Conservation (phyloP, 2,113 vertebrate genomes). For the Pristiophorus japonicus region DNA sequence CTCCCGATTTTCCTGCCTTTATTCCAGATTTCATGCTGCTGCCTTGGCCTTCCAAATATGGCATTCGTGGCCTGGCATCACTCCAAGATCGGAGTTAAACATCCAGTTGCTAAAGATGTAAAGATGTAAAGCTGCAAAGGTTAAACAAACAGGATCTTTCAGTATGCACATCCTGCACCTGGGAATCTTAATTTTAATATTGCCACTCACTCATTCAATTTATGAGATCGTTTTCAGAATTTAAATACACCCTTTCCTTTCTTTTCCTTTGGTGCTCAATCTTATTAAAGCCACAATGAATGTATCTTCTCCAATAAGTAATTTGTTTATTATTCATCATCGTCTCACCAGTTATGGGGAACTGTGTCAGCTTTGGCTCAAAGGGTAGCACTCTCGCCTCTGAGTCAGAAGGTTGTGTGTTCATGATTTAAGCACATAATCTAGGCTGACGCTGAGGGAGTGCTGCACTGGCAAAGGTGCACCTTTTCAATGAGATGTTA, state of each 20-base stretch:
- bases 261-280: background rate
- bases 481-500: background rate
- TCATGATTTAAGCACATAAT: background rate
- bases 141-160: too few relatives aligned
- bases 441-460: too few relatives aligned
- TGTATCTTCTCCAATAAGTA: background rate
- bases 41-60: background rate
- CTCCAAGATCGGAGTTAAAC: background rate
- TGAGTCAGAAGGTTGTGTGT: background rate
- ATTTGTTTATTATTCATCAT: background rate
- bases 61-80: slow-evolving; percentile 9
- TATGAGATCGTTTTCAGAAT: background rate
- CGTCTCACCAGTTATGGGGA: background rate
- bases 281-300: background rate
- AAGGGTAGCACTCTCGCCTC: background rate
- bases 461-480: too few relatives aligned
- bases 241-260: background rate
- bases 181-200: too few relatives aligned
- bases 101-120: background rate
- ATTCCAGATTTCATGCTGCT: background rate
- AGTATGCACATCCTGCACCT: too few relatives aligned
- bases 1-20: background rate
- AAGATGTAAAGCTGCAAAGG: too few relatives aligned
- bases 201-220: too few relatives aligned
- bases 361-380: background rate